Evolutionary conservation across 2,797 vertebrate species (phyloP).

Genomic region (Myripristis murdjan): DNA sequence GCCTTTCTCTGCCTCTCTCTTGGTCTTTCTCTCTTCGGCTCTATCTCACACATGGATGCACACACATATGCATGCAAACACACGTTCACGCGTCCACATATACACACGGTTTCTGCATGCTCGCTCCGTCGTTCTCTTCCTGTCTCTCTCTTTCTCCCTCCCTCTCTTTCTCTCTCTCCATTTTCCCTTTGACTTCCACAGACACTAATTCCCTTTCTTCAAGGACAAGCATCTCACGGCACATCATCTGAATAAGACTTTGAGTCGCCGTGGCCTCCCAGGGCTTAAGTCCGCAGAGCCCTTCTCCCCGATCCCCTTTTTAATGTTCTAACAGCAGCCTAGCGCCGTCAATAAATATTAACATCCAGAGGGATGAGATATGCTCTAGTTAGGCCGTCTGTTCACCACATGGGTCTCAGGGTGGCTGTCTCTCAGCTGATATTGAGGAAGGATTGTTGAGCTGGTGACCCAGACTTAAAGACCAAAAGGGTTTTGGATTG

Average conservation of each 20-base stretch:
- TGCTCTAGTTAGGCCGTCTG: constrained; percentile 66
- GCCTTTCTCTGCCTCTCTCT: constrained; percentile 39
- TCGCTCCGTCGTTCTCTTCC: constrained; percentile 42
- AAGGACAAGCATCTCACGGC: constrained; percentile 82
- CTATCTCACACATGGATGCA: constrained; percentile 38
- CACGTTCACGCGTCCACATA: constrained; percentile 53
- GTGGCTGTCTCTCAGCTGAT: constrained; percentile 67
- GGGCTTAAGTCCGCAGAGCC: constrained; percentile 77
- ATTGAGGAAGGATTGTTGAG: constrained; percentile 61
- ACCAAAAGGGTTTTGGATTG: constrained; percentile 32
- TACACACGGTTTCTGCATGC: constrained; percentile 57
- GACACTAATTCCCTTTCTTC: constrained; percentile 91
- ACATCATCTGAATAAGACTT: constrained; percentile 85
- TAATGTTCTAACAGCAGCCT: constrained; percentile 81
- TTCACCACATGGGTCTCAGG: constrained; percentile 67
- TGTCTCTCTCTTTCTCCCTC: constrained; percentile 30
- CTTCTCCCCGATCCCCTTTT: constrained; percentile 78
- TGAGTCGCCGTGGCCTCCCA: constrained; percentile 78
- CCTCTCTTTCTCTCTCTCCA: constrained; percentile 41
- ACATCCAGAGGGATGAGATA: constrained; percentile 76
- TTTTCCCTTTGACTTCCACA: constrained; percentile 83
- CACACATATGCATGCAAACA: constrained; percentile 55
- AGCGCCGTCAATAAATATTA: constrained; percentile 83
- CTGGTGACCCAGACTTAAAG: constrained; percentile 57
- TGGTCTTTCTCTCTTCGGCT: constrained; percentile 15